Evolutionary conservation across 2,888 invertebrate species (phyloP).

Genomic region (Esperia sulphurella): DNA sequence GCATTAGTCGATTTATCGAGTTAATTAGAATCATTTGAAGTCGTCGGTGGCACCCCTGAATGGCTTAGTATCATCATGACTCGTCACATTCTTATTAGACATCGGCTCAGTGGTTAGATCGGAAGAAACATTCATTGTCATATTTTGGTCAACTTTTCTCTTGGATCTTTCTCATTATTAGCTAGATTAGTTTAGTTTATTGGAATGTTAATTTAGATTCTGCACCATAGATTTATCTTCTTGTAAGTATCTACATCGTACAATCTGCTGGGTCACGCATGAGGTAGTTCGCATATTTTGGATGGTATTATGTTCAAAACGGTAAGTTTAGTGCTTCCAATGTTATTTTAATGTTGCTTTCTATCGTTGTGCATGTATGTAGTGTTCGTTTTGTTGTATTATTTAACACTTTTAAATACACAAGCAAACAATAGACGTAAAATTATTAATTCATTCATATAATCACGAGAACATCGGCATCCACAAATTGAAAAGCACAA

Average conservation of each 20-base stretch:
- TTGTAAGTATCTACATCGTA: slow-evolving; percentile 52
- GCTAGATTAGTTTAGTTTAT: slow-evolving; percentile 59
- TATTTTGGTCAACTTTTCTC: slow-evolving; percentile 64
- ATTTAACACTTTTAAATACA: background rate
- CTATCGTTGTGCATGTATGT: slow-evolving; percentile 29
- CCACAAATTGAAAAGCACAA: background rate
- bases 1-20: slow-evolving; percentile 52
- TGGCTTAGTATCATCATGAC: slow-evolving; percentile 73
- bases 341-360: slow-evolving; percentile 32
- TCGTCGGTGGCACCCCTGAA: slow-evolving; percentile 74
- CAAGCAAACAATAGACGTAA: background rate
- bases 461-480: background rate
- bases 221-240: slow-evolving; percentile 70
- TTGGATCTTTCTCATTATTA: slow-evolving; percentile 54
- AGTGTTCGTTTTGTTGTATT: background rate
- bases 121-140: slow-evolving; percentile 55
- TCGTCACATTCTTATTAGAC: slow-evolving; percentile 59
- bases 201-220: slow-evolving; percentile 66
- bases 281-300: slow-evolving; percentile 35
- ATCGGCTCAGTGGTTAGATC: slow-evolving; percentile 56
- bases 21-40: slow-evolving; percentile 60
- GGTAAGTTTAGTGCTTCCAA: slow-evolving; percentile 37
- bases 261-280: slow-evolving; percentile 50
- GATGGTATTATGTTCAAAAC: slow-evolving; percentile 28
- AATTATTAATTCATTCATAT: background rate